Conservation (phyloP, 2,888 invertebrate genomes). For the Diachrysia chrysitis region DNA sequence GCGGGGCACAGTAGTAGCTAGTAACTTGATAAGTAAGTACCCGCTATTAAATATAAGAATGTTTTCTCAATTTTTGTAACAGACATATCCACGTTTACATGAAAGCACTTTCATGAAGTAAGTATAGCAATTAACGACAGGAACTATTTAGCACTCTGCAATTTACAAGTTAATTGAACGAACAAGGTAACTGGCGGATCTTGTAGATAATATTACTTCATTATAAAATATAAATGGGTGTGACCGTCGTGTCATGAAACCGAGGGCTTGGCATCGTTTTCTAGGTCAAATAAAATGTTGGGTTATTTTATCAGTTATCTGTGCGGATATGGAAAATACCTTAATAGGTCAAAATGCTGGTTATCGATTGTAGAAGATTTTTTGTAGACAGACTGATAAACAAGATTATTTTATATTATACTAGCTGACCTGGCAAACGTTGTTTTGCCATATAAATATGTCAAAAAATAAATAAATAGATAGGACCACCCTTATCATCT, state of each 20-base stretch:
- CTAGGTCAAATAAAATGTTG: neutral
- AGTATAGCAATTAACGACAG: neutral
- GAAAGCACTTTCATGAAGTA: neutral
- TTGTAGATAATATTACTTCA: neutral
- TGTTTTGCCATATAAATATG: no score
- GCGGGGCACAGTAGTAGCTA: no score
- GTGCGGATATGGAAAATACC: neutral
- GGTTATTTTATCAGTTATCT: neutral
- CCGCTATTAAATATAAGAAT: no score
- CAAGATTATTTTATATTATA: no score
- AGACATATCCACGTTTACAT: neutral
- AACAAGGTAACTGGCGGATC: constrained; percentile 3
- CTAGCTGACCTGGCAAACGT: no score
- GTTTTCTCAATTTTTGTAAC: constrained; percentile 6
- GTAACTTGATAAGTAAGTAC: no score
- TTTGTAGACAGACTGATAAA: neutral
- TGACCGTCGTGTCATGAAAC: neutral
- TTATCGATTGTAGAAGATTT: neutral
- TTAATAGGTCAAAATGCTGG: neutral
- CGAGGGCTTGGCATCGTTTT: neutral
- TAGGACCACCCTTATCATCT: no score
- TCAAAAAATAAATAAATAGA: no score
- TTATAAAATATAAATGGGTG: constrained; percentile 3
- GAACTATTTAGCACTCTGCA: constrained; percentile 20
- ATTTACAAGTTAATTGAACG: constrained; percentile 21